These are phyloP conservation scores for Mastomys natalensis DNA, from an alignment of 2,113 vertebrate species.

Conservation along the genomic window DNA sequence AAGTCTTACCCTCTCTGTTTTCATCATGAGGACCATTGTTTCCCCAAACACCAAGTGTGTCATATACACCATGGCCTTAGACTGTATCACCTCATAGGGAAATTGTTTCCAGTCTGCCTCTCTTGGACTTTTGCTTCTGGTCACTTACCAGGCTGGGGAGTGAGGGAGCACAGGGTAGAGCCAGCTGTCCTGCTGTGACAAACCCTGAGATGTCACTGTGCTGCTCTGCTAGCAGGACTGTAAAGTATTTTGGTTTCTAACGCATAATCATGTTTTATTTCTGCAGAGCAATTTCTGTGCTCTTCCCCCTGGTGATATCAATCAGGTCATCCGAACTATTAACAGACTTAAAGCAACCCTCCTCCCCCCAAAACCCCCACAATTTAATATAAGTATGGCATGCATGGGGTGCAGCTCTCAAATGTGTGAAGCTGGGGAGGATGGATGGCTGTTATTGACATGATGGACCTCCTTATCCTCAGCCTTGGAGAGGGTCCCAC, in stretches of 20 bases:
- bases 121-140: not conserved
- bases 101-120: not conserved
- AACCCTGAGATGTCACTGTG: not conserved
- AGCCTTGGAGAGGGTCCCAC: not conserved
- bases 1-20: not conserved
- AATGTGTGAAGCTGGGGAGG: not conserved
- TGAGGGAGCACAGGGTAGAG: rapidly evolving
- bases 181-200: not conserved
- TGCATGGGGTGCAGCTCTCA: too few relatives aligned
- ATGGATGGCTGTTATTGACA: rapidly evolving
- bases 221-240: not conserved
- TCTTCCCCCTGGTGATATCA: not conserved
- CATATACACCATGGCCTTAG: not conserved
- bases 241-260: not conserved
- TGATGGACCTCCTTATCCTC: not conserved
- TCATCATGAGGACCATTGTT: not conserved
- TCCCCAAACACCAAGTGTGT: not conserved
- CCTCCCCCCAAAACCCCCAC: not conserved
- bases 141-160: not conserved
- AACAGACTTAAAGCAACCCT: not conserved
- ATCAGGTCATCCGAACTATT: not conserved
- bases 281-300: not conserved
- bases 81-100: not conserved
- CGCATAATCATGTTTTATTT: not conserved
- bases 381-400: not conserved